Percentiles rank a stretch among this genome's conserved stretches.
Conservation (phyloP, 2,113 vertebrate species). For the Oxyruncus cristatus region DNA sequence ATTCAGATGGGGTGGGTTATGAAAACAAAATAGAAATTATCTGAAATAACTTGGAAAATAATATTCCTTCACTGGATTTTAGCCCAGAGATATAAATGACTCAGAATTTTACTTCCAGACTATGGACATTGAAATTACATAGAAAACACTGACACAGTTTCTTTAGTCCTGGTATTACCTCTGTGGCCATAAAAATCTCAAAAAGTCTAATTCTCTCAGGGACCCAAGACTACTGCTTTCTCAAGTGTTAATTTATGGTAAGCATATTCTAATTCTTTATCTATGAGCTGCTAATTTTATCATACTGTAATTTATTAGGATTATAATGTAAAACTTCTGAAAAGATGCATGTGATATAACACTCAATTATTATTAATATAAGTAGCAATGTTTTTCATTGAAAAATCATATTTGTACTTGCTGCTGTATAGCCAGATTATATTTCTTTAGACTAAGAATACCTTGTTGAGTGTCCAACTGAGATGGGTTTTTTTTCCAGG, state of each 20-base stretch:
- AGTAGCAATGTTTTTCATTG: not conserved
- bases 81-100: not conserved
- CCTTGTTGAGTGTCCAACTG: not conserved
- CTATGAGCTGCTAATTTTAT: not conserved
- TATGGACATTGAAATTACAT: not conserved
- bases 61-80: not conserved
- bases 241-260: not conserved
- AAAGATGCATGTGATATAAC: not conserved
- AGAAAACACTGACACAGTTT: not conserved
- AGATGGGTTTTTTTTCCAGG: not conserved
- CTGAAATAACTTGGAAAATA: not conserved
- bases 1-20: not conserved
- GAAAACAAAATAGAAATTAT: not conserved
- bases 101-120: not conserved
- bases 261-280: not conserved
- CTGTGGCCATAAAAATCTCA: not conserved
- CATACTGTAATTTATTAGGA: not conserved
- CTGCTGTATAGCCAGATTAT: not conserved
- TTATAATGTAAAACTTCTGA: not conserved
- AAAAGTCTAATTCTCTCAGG: not conserved
- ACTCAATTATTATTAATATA: not conserved
- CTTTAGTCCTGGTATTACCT: not conserved
- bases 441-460: not conserved
- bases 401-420: not conserved
- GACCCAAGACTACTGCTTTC: not conserved